phyloP scores from a whole-genome alignment of 2,797 vertebrate genomes.

The Rhabdophis nuchalis region DNA sequence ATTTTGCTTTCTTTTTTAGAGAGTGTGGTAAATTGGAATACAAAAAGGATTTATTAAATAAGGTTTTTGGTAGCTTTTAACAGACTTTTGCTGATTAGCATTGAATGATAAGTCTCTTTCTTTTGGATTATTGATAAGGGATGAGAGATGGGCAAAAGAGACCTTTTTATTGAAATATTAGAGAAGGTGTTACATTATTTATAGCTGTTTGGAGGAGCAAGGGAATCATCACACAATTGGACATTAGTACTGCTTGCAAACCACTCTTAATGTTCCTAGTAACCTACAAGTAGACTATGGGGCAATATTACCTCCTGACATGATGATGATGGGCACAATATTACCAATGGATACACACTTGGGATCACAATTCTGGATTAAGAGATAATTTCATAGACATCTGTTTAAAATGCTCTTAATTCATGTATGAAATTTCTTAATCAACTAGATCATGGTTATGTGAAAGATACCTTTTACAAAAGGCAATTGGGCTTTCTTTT shows the following conservation, averaged over 20 bases:
- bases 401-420: background rate
- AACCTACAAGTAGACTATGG: background rate
- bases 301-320: background rate
- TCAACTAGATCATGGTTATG: background rate
- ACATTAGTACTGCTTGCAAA: background rate
- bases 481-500: background rate
- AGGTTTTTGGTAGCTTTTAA: background rate
- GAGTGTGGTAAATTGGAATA: background rate
- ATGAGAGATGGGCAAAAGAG: too few species aligned
- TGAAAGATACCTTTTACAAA: background rate
- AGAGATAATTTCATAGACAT: background rate
- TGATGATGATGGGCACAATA: background rate
- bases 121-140: too few species aligned
- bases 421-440: background rate
- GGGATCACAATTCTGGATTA: background rate
- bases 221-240: background rate
- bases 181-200: too few species aligned
- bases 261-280: background rate
- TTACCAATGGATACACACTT: background rate
- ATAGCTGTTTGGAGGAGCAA: too few species aligned
- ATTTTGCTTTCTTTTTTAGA: background rate
- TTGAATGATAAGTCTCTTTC: too few species aligned
- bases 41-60: background rate
- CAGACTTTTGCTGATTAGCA: background rate
- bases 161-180: too few species aligned